phyloP scores from a whole-genome alignment of 2,797 vertebrate genomes.

The Monodelphis domestica region DNA sequence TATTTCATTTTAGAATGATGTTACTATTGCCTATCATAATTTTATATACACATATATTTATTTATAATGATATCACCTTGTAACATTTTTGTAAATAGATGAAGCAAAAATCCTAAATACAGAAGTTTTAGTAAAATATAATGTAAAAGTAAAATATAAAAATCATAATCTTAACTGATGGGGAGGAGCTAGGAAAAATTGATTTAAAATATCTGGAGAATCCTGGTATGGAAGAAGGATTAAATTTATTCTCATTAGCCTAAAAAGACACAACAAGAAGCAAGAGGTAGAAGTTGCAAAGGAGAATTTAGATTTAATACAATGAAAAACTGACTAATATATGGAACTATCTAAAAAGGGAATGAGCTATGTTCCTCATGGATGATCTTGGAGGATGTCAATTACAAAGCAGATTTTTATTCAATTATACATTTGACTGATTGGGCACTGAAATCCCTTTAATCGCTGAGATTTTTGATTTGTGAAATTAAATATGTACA shows the following conservation, averaged over 20 bases:
- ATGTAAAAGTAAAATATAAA: no score
- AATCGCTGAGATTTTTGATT: background rate
- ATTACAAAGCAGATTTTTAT: background rate
- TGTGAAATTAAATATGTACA: background rate
- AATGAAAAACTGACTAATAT: background rate
- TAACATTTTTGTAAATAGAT: background rate
- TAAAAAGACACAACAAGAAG: background rate
- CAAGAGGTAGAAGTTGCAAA: background rate
- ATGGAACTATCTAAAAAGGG: background rate
- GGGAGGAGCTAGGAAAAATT: background rate
- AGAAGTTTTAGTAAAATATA: background rate
- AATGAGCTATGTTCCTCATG: background rate
- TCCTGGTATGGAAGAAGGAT: background rate
- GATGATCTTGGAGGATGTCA: background rate
- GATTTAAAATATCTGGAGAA: background rate
- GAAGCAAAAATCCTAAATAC: rapidly evolving
- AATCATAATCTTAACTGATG: no score
- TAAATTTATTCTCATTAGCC: background rate
- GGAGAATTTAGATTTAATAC: background rate
- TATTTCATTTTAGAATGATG: background rate
- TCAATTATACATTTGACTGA: background rate
- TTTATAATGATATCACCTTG: background rate
- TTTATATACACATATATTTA: background rate
- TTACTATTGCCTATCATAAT: background rate
- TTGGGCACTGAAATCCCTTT: background rate